phyloP scores from a whole-genome alignment of 2,888 invertebrate genomes.

The Lordiphosa fenestrarum region DNA sequence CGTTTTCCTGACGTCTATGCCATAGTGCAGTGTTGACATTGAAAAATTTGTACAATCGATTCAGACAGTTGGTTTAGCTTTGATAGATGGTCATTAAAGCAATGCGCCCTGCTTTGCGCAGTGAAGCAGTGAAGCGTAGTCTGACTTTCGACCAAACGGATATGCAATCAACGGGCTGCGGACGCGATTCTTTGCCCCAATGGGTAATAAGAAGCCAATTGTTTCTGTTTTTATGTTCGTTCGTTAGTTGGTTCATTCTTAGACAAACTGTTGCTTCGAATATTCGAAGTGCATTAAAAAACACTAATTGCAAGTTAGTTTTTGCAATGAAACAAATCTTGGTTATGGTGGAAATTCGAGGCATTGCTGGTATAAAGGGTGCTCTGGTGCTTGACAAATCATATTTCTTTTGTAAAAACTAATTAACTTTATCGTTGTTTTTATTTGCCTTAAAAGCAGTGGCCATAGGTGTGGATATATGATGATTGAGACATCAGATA shows the following conservation, averaged over 20 bases:
- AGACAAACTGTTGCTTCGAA: conserved; percentile 59
- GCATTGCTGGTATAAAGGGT: conserved; percentile 33
- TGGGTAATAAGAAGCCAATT: conserved; percentile 30
- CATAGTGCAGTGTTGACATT: conserved; percentile 50
- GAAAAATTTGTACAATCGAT: conserved; percentile 56
- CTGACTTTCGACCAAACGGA: conserved; percentile 47
- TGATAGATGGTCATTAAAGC: conserved; percentile 39
- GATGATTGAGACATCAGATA: too few relatives aligned
- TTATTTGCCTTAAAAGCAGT: too few relatives aligned
- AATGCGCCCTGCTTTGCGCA: conserved; percentile 31
- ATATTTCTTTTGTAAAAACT: too few relatives aligned
- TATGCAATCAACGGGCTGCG: conserved; percentile 35
- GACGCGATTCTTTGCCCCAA: conserved; percentile 29
- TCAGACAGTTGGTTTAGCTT: conserved; percentile 16
- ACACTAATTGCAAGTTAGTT: conserved; percentile 49
- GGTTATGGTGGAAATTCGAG: conserved; percentile 32
- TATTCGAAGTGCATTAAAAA: conserved; percentile 57
- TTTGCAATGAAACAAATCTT: conserved; percentile 24
- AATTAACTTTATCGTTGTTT: too few relatives aligned
- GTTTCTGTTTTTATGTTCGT: conserved; percentile 8
- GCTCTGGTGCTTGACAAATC: background rate
- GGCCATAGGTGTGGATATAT: too few relatives aligned
- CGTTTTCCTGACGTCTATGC: background rate
- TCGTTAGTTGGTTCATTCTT: conserved; percentile 42
- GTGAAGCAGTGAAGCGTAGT: conserved; percentile 47